Evolutionary conservation across 1,140 invertebrate genomes (phyloP), one percentile per base, ranked within the genome.

Genomic region (Achroia grisella): DNA sequence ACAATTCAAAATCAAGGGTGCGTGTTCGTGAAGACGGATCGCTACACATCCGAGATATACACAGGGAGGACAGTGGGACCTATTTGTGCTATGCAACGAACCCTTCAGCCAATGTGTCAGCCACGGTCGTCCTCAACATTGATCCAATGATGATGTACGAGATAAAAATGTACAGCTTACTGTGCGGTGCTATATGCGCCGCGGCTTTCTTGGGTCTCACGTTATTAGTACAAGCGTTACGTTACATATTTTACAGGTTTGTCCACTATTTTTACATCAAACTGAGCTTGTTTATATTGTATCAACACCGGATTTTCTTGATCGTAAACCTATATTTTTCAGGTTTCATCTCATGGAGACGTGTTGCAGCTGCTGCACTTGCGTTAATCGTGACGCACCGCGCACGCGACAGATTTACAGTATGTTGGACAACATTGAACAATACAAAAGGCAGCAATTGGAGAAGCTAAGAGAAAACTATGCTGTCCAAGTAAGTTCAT

Each of bases 391-490:
- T 6, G 88, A 90, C 14, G 93, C 93, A 6, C 93, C 94, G 2
- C 88, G 93, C 37, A 91, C 93, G 6, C 89, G 91, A 34, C 95
- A 97, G 72, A 93, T 97, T 36, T 93, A 93, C 64, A 91, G 90
- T 44, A 93, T 95, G 90, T 80, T 97, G 53, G 95, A 97, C 67
- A 95, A 92, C 71, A 95, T 97, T 49, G 95, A 97, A 75, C 91
- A 92, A 41, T 96, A 97, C 77, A 96, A 96, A 79, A 92, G 92
- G 49, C 93, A 93, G 67, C 95, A 97, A 68, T 83, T 97, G 45
- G 95, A 96, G 71, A 90, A 92, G 54, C 85, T 98, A 31, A 87
- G 95, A 1, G 95, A 98, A 64, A 97, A 98, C 80, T 98, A 98
- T 68, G 92, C 93, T 10, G 90, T 92, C 73, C 96, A 98, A 88